These are phyloP conservation scores for Epinephelus coioides DNA, from an alignment of 2,797 vertebrate species.

Conservation along the genomic window DNA sequence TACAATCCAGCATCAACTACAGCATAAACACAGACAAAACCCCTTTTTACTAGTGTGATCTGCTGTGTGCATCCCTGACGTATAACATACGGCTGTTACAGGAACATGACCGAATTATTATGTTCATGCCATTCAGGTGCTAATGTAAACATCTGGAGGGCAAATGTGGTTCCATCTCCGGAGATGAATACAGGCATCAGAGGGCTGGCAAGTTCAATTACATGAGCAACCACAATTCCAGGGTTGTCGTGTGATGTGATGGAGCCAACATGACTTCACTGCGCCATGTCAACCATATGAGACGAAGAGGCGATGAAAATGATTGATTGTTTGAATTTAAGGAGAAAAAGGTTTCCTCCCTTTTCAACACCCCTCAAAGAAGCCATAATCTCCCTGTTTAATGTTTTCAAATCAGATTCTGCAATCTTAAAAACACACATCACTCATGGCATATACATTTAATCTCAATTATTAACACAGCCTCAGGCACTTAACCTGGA, in stretches of 20 bases:
- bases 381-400: conserved; percentile 48
- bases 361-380: conserved; percentile 51
- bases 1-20: conserved; percentile 6
- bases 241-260: conserved; percentile 61
- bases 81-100: conserved; percentile 27
- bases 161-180: conserved; percentile 57
- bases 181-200: conserved; percentile 52
- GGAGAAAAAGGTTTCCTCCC: conserved; percentile 50
- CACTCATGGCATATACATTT: conserved; percentile 34
- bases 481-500: conserved; percentile 46
- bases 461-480: conserved; percentile 64
- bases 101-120: conserved; percentile 53
- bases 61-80: conserved; percentile 2
- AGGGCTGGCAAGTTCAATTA: conserved; percentile 67
- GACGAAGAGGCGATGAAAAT: conserved; percentile 47
- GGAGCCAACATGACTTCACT: conserved; percentile 61
- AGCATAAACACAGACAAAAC: not conserved
- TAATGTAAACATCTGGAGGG: conserved; percentile 72
- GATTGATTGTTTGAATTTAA: conserved; percentile 67
- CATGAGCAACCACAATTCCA: conserved; percentile 49
- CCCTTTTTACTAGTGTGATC: conserved; percentile 14
- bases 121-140: conserved; percentile 55
- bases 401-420: conserved; percentile 46
- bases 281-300: conserved; percentile 48
- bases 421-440: conserved; percentile 38